A percentile compares a stretch with the other conserved stretches of the same genome.
Conservation (phyloP, 1,140 invertebrate genomes). For the Belonocnema kinseyi region DNA sequence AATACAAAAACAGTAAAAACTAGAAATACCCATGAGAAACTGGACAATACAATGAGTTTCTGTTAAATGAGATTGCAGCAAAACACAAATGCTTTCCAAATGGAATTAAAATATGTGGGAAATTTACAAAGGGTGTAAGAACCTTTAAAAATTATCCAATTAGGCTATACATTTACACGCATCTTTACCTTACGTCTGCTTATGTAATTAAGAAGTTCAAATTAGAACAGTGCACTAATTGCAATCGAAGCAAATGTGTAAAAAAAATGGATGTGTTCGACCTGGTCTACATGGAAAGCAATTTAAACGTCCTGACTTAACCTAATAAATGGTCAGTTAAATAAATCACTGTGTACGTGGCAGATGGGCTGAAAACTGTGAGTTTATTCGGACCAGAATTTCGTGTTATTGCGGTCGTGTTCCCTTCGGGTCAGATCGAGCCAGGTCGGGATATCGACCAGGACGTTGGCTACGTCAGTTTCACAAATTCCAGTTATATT, state of each 20-base stretch:
- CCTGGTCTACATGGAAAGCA: conserved; percentile 17
- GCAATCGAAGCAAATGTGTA: neutral
- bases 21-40: no score
- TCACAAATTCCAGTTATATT: conserved; percentile 36
- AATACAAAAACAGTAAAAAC: no score
- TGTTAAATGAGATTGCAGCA: no score
- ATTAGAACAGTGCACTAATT: neutral
- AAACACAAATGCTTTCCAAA: no score
- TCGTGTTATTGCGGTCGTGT: conserved; percentile 32
- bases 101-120: no score
- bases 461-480: neutral
- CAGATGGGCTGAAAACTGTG: conserved; percentile 39
- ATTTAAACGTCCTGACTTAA: conserved; percentile 45
- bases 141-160: no score
- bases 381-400: conserved; percentile 45
- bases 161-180: no score
- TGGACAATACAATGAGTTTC: no score
- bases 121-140: no score
- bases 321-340: conserved; percentile 46
- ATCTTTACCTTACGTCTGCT: no score
- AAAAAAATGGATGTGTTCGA: conserved; percentile 11
- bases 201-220: no score
- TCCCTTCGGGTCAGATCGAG: conserved; percentile 34
- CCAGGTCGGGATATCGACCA: conserved; percentile 48
- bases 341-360: conserved; percentile 47